phyloP scores from a whole-genome alignment of 35 echinoderm and acorn worm species.

The Apostichopus japonicus region DNA sequence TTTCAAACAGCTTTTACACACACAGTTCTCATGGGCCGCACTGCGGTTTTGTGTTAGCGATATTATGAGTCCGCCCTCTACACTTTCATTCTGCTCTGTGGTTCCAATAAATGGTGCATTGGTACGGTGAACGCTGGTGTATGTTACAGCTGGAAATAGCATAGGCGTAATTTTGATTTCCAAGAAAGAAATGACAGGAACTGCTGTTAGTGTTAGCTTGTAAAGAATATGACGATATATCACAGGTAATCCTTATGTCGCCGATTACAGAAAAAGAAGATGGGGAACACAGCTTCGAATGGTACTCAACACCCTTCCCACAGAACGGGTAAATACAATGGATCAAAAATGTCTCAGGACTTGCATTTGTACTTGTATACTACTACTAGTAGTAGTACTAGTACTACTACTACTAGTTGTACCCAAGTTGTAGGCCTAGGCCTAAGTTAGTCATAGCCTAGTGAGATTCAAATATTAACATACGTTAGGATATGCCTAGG shows the following conservation, averaged over 20 bases:
- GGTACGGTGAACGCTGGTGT: too few species aligned
- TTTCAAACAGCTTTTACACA: too few species aligned
- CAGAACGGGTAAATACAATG: conserved; percentile 20
- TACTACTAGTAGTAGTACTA: not conserved
- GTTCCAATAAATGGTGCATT: too few species aligned
- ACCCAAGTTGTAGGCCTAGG: not conserved
- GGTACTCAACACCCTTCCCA: conserved; percentile 4
- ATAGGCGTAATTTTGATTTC: not conserved
- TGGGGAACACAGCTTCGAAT: conserved; percentile 39
- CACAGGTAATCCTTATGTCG: conserved; percentile 2
- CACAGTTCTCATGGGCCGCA: too few species aligned
- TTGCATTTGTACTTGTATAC: too few species aligned
- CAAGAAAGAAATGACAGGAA: not conserved
- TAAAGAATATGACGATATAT: not conserved
- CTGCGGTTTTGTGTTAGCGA: too few species aligned
- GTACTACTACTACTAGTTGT: not conserved
- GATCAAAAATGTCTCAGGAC: too few species aligned
- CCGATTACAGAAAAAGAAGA: not conserved
- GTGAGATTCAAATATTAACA: not conserved
- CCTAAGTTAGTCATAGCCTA: not conserved
- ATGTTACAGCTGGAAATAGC: too few species aligned
- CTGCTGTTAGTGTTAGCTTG: not conserved
- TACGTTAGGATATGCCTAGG: too few species aligned
- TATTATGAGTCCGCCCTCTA: too few species aligned
- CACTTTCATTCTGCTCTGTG: too few species aligned